Conservation (phyloP, 2,797 vertebrate genomes). For the Tokudaia muenninki region DNA sequence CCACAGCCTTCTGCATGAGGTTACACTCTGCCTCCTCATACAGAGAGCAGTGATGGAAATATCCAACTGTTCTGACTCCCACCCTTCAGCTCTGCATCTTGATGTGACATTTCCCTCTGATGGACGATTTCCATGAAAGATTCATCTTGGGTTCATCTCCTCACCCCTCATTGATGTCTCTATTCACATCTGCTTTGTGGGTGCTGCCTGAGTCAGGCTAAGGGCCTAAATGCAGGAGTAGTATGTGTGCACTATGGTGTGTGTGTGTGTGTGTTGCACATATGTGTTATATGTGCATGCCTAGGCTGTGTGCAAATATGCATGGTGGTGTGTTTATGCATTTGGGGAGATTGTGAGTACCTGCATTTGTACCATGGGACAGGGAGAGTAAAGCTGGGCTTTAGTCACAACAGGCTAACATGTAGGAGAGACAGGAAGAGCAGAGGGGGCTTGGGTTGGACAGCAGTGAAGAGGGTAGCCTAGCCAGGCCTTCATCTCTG, state of each 20-base stretch:
- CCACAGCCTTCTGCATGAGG: background rate
- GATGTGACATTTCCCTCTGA: rapidly evolving
- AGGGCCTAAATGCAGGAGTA: background rate
- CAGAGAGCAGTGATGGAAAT: background rate
- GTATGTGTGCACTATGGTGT: background rate
- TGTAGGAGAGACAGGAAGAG: background rate
- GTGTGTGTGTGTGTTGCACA: background rate
- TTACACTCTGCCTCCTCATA: background rate
- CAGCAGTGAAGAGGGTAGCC: background rate
- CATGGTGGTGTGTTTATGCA: background rate
- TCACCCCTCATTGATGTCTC: background rate
- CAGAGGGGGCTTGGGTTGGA: background rate
- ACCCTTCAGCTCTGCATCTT: background rate
- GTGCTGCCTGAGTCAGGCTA: background rate
- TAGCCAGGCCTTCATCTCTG: background rate
- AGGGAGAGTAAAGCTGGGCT: background rate
- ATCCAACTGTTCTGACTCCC: background rate
- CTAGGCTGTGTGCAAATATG: background rate
- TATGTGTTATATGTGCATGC: background rate
- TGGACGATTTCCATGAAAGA: background rate
- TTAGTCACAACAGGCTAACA: background rate
- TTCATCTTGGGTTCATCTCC: background rate
- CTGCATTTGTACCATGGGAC: background rate
- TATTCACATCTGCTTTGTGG: background rate
- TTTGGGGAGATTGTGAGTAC: background rate